Base-by-base conservation (phyloP, 2,113 vertebrate genomes). In the Limnothrissa miodon region DNA sequence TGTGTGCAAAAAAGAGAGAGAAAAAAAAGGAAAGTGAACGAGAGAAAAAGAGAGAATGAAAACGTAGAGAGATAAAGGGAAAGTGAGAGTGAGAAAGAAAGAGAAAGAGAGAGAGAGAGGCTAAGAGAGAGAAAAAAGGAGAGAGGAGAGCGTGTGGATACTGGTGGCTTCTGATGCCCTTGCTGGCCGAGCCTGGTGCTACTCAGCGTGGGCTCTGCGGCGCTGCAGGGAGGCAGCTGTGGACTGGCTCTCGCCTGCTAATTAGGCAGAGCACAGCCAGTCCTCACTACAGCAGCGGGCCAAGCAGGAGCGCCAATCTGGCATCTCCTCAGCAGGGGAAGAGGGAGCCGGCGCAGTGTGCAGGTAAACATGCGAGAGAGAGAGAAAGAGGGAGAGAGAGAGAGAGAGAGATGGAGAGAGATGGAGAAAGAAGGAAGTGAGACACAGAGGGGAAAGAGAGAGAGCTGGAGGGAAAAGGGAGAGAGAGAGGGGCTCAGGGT, bases 201-300 rank as follows among this genome's bases (percentile, higher is more conserved):
- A 86, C 90, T 90, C 89, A 93, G 88, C 90, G 89, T 82, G 81
- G 90, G 91, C 90, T 94, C 90, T 42, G 91, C 87, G 85, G 91
- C 90, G 86, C 92, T 92, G 86, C 90, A 39, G 92, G 93, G 93
- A 91, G 93, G 91, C 91, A 93, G 90, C 66, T 74, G 66, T 74
- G 29, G 13, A 29, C 91, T 89, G 89, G 86, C 90, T 86, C 89
- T 92, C 39, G 91, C 84, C 90, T 92, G 90, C 90, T 94, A 95
- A 94, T 94, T 92, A 94, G 91, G 93, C 89, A 91, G 87, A 87
- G 85, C 87, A 87, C 90, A 91, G 90, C 90, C 88, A 83, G 88
- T 88, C 80, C 86, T 89, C 84, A 82, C 86, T 91, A 87, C 88
- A 83, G 89, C 85, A 88, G 90, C 62, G 79, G 23, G 82, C 82